Evolutionary conservation across 2,113 vertebrate genomes (phyloP), one percentile per base, ranked within the genome.

Genomic region (Cyanoramphus novaezelandiae): DNA sequence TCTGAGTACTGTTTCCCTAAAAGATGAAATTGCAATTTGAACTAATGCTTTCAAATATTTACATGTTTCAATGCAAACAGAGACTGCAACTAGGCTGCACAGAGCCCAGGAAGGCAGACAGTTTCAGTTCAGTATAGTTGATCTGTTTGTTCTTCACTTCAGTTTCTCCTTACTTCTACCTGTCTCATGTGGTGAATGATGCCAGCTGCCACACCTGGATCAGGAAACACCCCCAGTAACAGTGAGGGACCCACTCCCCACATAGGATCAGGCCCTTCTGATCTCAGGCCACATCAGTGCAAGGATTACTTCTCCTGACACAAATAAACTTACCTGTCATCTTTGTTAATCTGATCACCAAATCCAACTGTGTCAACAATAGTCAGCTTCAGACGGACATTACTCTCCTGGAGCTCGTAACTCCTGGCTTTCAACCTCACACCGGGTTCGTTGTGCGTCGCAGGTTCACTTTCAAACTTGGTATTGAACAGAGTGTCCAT

Each of bases 401-500:
- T 98, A 75, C 98, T 98, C 88, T 98, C 98, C 95, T 98, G 98
- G 23, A 98, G 98, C 96, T 98, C 98, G 0, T 98, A 98, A 90
- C 98, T 98, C 95, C 98, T 95, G 18, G 98, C 98, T 98, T 98
- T 98, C 97, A 98, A 98, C 67, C 98, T 92, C 33, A 98, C 98
- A 0, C 98, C 98, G 4, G 98, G 98, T 89, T 98, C 98, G 2
- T 98, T 98, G 97, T 98, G 98, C 27, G 98, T 98, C 2, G 98
- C 98, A 10, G 98, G 98, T 50, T 98, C 98, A 10, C 98, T 97
- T 97, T 98, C 98, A 69, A 98, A 98, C 93, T 98, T 98, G 17
- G 98, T 98, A 68, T 98, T 98, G 97, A 98, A 98, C 87, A 98
- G 97, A 7, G 98, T 98, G 94, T 98, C 98, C 98, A 98, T 98